phyloP scores from a whole-genome alignment of 2,888 invertebrate genomes.

The Tipula vernalis region DNA sequence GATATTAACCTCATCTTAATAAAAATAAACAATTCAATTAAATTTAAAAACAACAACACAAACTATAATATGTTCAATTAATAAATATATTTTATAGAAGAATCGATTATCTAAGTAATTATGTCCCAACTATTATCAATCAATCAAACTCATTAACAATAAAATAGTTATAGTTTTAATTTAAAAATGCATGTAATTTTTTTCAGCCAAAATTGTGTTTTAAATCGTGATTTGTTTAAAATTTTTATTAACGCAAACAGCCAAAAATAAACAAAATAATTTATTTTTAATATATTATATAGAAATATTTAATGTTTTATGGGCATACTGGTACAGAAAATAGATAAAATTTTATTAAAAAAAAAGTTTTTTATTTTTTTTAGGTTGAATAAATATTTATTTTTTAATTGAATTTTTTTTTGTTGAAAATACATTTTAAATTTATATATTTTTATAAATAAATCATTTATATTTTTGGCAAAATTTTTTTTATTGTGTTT shows the following conservation, averaged over 20 bases:
- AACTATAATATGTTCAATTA: neutral
- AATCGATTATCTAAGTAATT: neutral
- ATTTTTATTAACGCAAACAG: neutral
- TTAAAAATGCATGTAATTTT: neutral
- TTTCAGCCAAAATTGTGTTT: neutral
- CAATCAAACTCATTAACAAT: neutral
- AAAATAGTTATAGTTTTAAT: neutral
- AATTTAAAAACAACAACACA: neutral
- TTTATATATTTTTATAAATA: neutral
- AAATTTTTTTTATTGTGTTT: neutral
- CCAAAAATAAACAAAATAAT: neutral
- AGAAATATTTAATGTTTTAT: neutral
- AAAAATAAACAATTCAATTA: neutral
- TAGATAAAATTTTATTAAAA: neutral
- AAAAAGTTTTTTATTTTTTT: neutral
- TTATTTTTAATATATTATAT: neutral
- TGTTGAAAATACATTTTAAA: neutral
- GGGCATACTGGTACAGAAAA: neutral
- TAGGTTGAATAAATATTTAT: neutral
- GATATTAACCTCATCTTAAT: neutral
- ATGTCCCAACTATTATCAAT: neutral
- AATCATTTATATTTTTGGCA: constrained; percentile 4
- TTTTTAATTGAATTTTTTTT: neutral
- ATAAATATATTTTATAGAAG: neutral
- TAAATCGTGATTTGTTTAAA: neutral